Evolutionary conservation across 2,113 vertebrate species (phyloP), one percentile per base, ranked within the genome.

Genomic region (Ctenomys sociabilis): DNA sequence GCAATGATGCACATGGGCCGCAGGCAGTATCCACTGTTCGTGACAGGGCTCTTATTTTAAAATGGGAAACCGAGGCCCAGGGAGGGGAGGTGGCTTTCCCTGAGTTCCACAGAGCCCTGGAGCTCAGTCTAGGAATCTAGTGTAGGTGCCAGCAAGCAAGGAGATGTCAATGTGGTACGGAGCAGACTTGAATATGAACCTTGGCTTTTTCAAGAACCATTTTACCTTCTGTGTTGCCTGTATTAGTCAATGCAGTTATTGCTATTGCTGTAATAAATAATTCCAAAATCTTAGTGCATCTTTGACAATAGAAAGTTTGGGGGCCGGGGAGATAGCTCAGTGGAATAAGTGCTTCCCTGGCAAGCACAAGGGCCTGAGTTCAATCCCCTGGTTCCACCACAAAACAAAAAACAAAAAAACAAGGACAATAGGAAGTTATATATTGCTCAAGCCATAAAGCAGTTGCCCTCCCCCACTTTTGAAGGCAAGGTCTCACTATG

Each of bases 201-300:
- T 54, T 85, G 61, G 32, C 32, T 85, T 84, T 78, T 54, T 13
- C n/a, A 89, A n/a, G 12, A 43, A 90, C 14, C 1, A 77, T 59
- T 49, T 90, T 59, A 45, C 30, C 35, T 52, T 35, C 16, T 64
- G 13, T 86, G 68, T 93, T n/a, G 16, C 84, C 94, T 80, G 63
- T 75, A 52, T n/a, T 66, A 81, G 40, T 86, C 72, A 49, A 64
- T 52, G 3, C 89, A 78, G 68, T 54, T 32, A 63, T 68, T 77
- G 68, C 57, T 87, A 14, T 70, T 93, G 66, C 30, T 94, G 8
- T 88, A 91, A 85, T 66, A 45, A 88, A 78, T 40, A 87, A 66
- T 49, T 63, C 61, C 21, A 68, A 94, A 90, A 77, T 68, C 32
- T 64, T 28, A 49, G 40, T 49, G 61, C 19, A 22, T 73, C 92